Evolutionary conservation across 2,888 invertebrate species (phyloP).

Genomic region (Pseudococcus jackbeardsleyi): DNA sequence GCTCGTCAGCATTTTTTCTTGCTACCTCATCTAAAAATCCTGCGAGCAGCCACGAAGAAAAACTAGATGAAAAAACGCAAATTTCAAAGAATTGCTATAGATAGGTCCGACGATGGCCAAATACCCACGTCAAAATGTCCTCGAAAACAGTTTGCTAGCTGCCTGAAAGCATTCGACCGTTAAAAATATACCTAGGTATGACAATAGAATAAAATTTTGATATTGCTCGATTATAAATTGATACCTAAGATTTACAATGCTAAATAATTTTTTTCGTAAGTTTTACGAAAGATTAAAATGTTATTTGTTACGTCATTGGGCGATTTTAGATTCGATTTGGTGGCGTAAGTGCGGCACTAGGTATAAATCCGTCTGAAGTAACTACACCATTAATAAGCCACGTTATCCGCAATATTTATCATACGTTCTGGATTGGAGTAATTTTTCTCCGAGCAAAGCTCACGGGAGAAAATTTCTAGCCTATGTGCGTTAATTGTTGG

Average conservation of each 20-base stretch:
- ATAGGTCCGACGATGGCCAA: no score
- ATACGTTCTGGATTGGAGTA: not conserved
- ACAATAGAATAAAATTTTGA: no score
- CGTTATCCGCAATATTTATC: not conserved
- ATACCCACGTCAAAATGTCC: no score
- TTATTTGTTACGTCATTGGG: slow-evolving; percentile 22
- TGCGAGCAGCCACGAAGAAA: no score
- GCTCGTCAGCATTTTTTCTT: no score
- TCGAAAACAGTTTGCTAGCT: no score
- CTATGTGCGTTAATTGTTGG: not conserved
- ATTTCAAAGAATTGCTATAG: no score
- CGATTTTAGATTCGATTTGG: slow-evolving; percentile 53
- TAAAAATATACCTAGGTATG: no score
- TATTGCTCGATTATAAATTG: no score
- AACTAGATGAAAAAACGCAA: no score
- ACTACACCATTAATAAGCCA: slow-evolving; percentile 20
- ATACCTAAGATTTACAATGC: not conserved
- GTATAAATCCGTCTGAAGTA: not conserved
- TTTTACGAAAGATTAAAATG: slow-evolving; percentile 52
- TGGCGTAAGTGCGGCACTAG: not conserved
- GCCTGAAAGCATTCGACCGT: no score
- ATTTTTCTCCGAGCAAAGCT: not conserved
- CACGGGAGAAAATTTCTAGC: not conserved
- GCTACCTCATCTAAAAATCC: no score
- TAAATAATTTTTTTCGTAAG: slow-evolving; percentile 11